Percentiles rank a stretch among this genome's conserved stretches.
phyloP scores from a whole-genome alignment of 1,140 invertebrate species.

The Phortica variegata region DNA sequence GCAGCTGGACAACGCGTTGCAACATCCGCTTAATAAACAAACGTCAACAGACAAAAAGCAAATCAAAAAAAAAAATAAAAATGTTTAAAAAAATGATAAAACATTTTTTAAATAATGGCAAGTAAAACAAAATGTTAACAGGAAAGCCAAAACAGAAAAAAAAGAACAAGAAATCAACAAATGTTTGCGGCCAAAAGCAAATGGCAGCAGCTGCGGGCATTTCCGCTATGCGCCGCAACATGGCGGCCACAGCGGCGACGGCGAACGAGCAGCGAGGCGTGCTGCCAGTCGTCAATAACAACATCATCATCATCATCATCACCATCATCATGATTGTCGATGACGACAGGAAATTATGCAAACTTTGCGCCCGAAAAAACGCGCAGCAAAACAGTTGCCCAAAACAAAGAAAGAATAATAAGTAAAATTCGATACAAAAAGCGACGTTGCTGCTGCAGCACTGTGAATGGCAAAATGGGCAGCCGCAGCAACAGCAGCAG shows the following conservation, averaged over 20 bases:
- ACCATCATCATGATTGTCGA: slow-evolving; percentile 2
- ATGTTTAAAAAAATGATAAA: slow-evolving; percentile 11
- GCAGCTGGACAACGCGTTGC: slow-evolving; percentile 25
- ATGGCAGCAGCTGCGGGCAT: slow-evolving; percentile 2
- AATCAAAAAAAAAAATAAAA: slow-evolving; percentile 19
- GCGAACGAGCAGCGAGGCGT: neutral
- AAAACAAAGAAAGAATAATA: neutral
- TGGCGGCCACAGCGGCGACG: neutral
- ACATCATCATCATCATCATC: neutral
- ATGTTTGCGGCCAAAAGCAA: slow-evolving; percentile 12
- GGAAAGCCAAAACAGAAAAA: slow-evolving; percentile 35
- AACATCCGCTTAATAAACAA: neutral
- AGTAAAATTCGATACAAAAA: no score
- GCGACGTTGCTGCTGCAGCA: no score
- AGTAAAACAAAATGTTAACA: slow-evolving; percentile 48
- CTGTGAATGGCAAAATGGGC: no score
- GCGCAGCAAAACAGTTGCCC: no score
- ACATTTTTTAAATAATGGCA: slow-evolving; percentile 9
- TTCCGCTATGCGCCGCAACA: neutral
- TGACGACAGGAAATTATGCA: slow-evolving; percentile 57
- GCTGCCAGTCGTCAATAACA: slow-evolving; percentile 16
- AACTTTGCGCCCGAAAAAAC: slow-evolving; percentile 51
- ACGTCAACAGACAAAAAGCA: neutral
- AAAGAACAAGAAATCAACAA: slow-evolving; percentile 3
- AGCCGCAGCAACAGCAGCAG: no score